Evolutionary conservation across 1,140 invertebrate species (phyloP).

Genomic region (Drosophila paulistorum): DNA sequence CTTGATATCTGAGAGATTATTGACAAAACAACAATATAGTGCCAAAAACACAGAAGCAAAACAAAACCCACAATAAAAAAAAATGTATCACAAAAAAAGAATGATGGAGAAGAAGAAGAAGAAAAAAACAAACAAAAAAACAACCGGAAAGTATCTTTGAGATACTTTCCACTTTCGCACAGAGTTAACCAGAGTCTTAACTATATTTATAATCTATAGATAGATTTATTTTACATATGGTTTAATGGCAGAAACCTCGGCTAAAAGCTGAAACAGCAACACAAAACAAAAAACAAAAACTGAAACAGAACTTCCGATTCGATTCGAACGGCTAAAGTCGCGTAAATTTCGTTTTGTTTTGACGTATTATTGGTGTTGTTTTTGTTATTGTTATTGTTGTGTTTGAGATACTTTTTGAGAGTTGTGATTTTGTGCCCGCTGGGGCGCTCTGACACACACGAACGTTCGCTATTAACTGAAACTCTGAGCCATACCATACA

Average conservation of each 20-base stretch:
- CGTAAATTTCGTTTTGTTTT: constrained; percentile 40
- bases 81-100: constrained; percentile 24
- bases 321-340: constrained; percentile 53
- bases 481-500: constrained; percentile 29
- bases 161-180: constrained; percentile 79
- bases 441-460: constrained; percentile 54
- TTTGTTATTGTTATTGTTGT: constrained; percentile 26
- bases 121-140: constrained; percentile 47
- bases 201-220: constrained; percentile 34
- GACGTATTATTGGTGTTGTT: constrained; percentile 10
- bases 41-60: constrained; percentile 12
- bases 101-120: background rate
- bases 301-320: constrained; percentile 73
- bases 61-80: constrained; percentile 42
- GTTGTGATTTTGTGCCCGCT: constrained; percentile 34
- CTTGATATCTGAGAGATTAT: constrained; percentile 50
- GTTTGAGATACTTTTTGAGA: constrained; percentile 22
- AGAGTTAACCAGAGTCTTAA: constrained; percentile 30
- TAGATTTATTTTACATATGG: constrained; percentile 14
- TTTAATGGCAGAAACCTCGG: constrained; percentile 67
- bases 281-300: constrained; percentile 25
- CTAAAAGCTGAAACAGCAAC: constrained; percentile 54
- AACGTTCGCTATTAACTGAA: constrained; percentile 73
- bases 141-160: constrained; percentile 59
- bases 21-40: constrained; percentile 70